Conservation (phyloP, 2,888 invertebrate species). For the Zygaena filipendulae region DNA sequence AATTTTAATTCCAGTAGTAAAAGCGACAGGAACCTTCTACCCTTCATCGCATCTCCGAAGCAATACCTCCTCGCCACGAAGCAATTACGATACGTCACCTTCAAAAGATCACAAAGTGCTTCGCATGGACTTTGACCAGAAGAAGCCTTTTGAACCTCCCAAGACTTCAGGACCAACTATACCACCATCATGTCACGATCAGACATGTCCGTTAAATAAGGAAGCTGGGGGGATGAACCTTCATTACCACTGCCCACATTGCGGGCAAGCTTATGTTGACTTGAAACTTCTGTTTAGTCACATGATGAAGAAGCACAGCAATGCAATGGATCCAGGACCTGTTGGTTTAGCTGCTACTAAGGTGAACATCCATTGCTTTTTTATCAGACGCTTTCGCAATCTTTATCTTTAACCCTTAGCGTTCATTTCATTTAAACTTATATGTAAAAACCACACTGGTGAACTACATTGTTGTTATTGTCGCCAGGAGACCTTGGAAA, state of each 20-base stretch:
- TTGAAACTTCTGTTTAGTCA: constrained; percentile 55
- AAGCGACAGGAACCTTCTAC: constrained; percentile 93
- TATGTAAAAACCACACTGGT: constrained; percentile 6
- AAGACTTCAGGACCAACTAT: constrained; percentile 51
- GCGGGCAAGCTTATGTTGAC: constrained; percentile 57
- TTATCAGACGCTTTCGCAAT: constrained; percentile 1
- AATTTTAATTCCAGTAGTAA: constrained; percentile 80
- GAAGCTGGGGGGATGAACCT: constrained; percentile 56
- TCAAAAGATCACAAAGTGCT: constrained; percentile 57
- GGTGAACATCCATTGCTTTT: too few relatives aligned
- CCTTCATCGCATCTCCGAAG: constrained; percentile 77
- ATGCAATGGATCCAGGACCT: constrained; percentile 44
- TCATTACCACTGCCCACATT: constrained; percentile 59
- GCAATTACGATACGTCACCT: constrained; percentile 62
- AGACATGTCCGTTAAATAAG: constrained; percentile 56
- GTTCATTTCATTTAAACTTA: constrained; percentile 5
- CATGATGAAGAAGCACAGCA: constrained; percentile 60
- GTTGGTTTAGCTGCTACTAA: constrained; percentile 61
- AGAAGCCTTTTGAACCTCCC: constrained; percentile 39
- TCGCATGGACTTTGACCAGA: constrained; percentile 46
- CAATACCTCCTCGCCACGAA: constrained; percentile 64
- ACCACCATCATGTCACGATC: constrained; percentile 70
- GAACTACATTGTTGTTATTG: too few relatives aligned
- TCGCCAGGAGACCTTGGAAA: constrained; percentile 63
- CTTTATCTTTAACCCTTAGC: constrained; percentile 12